Percentiles rank a stretch among this genome's conserved stretches.
Evolutionary conservation across 2,113 vertebrate species (phyloP).

Genomic region (Pituophis catenifer): DNA sequence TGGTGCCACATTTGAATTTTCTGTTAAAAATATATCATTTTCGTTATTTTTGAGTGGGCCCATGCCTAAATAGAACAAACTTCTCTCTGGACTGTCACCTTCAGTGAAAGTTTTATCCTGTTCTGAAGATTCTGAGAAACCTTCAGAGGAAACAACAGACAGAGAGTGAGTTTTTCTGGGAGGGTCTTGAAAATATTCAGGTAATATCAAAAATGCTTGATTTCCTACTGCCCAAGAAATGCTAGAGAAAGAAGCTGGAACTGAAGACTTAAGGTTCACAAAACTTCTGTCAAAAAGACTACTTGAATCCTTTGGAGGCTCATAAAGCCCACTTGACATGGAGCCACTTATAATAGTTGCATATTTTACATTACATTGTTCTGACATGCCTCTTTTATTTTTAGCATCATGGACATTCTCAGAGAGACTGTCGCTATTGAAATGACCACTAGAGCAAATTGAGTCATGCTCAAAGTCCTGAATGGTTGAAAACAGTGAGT

Average conservation of each 20-base stretch:
- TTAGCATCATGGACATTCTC: slow-evolving; percentile 1
- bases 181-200: slow-evolving; percentile 51
- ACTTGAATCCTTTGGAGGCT: slow-evolving; percentile 46
- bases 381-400: slow-evolving; percentile 44
- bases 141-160: slow-evolving; percentile 78
- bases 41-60: slow-evolving; percentile 57
- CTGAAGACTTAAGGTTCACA: slow-evolving; percentile 60
- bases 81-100: slow-evolving; percentile 49
- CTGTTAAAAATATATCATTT: slow-evolving; percentile 41
- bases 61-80: slow-evolving; percentile 78
- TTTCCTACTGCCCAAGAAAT: slow-evolving; percentile 76
- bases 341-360: slow-evolving; percentile 68
- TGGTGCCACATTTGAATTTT: slow-evolving; percentile 6
- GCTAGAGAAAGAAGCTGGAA: slow-evolving; percentile 63
- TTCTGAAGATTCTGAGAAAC: slow-evolving; percentile 78
- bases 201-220: slow-evolving; percentile 43
- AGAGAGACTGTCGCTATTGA: slow-evolving; percentile 41
- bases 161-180: slow-evolving; percentile 49
- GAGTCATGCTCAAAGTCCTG: slow-evolving; percentile 57
- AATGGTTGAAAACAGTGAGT: slow-evolving; percentile 1
- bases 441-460: slow-evolving; percentile 46
- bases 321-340: slow-evolving; percentile 44
- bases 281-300: slow-evolving; percentile 71
- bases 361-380: slow-evolving; percentile 76
- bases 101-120: slow-evolving; percentile 62